Conservation (phyloP, 2,797 vertebrate species). For the Amphiprion clarkii region DNA sequence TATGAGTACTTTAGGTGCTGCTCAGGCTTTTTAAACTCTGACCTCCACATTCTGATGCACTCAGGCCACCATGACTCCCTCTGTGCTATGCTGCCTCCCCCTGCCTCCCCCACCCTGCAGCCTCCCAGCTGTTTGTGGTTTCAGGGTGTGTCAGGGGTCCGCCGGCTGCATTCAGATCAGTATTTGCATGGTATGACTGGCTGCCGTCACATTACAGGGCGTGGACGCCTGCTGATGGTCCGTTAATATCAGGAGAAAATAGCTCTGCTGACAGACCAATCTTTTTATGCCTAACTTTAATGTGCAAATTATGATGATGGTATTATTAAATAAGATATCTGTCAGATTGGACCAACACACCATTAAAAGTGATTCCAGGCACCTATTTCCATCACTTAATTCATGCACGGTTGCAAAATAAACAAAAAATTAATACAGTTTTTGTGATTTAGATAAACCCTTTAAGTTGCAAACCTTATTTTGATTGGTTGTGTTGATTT, state of each 20-base stretch:
- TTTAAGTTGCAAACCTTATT: too few relatives aligned
- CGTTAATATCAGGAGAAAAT: not conserved
- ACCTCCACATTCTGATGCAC: not conserved
- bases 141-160: constrained; percentile 57
- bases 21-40: too few relatives aligned
- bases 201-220: constrained; percentile 54
- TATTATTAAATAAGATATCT: too few relatives aligned
- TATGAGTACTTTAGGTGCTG: not conserved
- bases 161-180: constrained; percentile 52
- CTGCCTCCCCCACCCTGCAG: not conserved
- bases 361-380: too few relatives aligned
- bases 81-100: constrained; percentile 1
- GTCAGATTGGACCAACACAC: too few relatives aligned
- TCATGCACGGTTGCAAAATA: too few relatives aligned
- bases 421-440: too few relatives aligned
- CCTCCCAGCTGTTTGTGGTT: constrained; percentile 73
- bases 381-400: too few relatives aligned
- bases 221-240: constrained; percentile 19
- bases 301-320: not conserved
- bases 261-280: not conserved
- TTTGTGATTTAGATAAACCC: too few relatives aligned
- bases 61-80: not conserved
- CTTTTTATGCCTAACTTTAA: not conserved
- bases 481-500: too few relatives aligned
- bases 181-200: constrained; percentile 57